Evolutionary conservation across 2,888 invertebrate species (phyloP).

Genomic region (Pachymerium ferrugineum): DNA sequence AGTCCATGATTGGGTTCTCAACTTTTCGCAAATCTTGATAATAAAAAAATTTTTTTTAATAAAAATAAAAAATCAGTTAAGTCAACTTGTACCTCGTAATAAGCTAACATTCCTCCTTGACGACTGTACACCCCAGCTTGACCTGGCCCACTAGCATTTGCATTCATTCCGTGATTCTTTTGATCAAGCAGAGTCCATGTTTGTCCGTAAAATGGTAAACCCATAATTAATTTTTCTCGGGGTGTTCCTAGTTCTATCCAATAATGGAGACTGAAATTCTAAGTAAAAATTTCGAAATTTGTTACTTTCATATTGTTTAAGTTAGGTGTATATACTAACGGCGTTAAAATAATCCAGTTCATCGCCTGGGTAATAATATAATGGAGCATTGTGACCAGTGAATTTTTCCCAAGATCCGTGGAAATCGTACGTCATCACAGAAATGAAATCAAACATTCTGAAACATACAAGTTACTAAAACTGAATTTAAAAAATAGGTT

Average conservation of each 20-base stretch:
- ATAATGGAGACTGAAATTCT: slow-evolving; percentile 37
- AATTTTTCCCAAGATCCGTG: slow-evolving; percentile 80
- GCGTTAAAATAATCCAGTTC: slow-evolving; percentile 36
- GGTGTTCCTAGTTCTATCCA: slow-evolving; percentile 41
- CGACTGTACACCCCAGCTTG: slow-evolving; percentile 41
- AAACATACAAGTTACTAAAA: neutral
- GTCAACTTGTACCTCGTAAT: slow-evolving; percentile 67
- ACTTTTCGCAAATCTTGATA: slow-evolving; percentile 69
- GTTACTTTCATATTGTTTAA: neutral
- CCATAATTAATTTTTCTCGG: slow-evolving; percentile 41
- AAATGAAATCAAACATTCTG: slow-evolving; percentile 63
- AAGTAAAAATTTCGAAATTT: neutral
- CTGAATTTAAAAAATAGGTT: neutral
- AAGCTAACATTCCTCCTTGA: slow-evolving; percentile 58
- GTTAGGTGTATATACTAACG: slow-evolving; percentile 26
- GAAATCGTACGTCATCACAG: slow-evolving; percentile 82
- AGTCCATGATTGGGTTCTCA: slow-evolving; percentile 70
- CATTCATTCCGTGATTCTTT: slow-evolving; percentile 34
- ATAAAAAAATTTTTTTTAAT: neutral
- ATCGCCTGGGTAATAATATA: slow-evolving; percentile 47
- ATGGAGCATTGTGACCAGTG: slow-evolving; percentile 75
- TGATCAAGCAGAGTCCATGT: slow-evolving; percentile 40
- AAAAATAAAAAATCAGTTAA: too few relatives aligned
- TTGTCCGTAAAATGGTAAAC: slow-evolving; percentile 42
- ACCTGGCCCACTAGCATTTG: slow-evolving; percentile 38